A percentile compares a stretch with the other conserved stretches of the same genome.
These are phyloP conservation scores for Acanthornis magna DNA, from an alignment of 2,797 vertebrate species.

Conservation along the genomic window DNA sequence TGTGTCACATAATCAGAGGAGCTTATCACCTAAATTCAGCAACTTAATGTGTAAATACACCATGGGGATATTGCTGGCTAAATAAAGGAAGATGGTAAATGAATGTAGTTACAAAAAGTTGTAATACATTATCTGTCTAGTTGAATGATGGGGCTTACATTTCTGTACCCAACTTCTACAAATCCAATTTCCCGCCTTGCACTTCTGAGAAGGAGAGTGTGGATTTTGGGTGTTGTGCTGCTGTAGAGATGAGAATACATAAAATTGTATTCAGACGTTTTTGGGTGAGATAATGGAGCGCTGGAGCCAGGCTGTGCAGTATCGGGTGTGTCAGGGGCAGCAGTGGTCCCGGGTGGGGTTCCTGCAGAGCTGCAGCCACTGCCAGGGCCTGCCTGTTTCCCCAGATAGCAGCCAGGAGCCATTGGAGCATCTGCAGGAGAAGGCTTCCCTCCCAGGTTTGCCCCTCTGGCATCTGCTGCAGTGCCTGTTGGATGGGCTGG, in stretches of 20 bases:
- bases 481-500: background rate
- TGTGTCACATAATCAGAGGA: rapidly evolving
- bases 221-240: rapidly evolving
- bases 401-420: background rate
- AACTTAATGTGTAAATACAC: background rate
- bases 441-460: background rate
- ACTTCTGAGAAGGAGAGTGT: background rate
- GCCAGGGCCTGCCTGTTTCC: background rate
- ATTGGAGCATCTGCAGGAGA: background rate
- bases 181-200: background rate
- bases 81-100: background rate
- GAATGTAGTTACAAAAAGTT: background rate
- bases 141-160: background rate
- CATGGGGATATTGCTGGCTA: background rate
- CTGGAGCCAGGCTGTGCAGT: background rate
- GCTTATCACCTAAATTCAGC: background rate
- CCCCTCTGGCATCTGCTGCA: background rate
- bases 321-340: rapidly evolving
- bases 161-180: background rate
- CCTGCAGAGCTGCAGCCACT: background rate
- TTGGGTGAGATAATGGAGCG: background rate
- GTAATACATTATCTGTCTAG: background rate
- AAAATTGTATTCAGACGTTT: background rate
- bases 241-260: background rate
- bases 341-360: background rate